Conservation (phyloP, 1,140 invertebrate genomes). For the Zaprionus ghesquierei region DNA sequence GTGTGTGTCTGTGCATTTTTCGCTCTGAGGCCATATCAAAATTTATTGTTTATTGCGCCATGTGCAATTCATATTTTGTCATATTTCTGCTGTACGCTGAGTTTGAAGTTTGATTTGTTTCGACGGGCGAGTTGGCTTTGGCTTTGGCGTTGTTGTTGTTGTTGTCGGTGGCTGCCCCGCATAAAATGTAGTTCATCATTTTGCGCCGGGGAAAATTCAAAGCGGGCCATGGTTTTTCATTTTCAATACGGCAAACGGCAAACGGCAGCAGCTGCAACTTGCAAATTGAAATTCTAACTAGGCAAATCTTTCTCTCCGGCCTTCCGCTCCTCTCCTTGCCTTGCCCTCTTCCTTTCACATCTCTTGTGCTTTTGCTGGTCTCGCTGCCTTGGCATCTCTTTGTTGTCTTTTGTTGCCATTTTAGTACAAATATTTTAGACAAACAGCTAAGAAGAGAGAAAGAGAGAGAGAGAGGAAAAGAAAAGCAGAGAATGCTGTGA, state of each 20-base stretch:
- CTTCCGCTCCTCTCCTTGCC: not conserved
- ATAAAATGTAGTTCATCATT: slow-evolving; percentile 65
- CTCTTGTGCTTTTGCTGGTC: not conserved
- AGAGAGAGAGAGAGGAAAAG: not conserved
- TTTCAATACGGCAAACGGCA: slow-evolving; percentile 42
- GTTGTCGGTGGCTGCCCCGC: too few relatives aligned
- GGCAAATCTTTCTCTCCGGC: not conserved
- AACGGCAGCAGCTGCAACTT: slow-evolving; percentile 8
- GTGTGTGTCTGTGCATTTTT: slow-evolving; percentile 6
- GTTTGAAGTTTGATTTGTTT: slow-evolving; percentile 66
- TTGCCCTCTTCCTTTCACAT: not conserved
- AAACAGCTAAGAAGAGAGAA: slow-evolving; percentile 36
- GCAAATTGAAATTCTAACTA: slow-evolving; percentile 35
- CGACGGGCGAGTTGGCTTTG: too few relatives aligned
- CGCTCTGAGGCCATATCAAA: slow-evolving; percentile 42
- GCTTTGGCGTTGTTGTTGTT: too few relatives aligned
- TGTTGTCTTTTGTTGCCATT: slow-evolving; percentile 60
- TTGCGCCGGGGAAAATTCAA: slow-evolving; percentile 20
- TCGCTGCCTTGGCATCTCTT: slow-evolving; percentile 30
- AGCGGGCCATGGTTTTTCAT: slow-evolving; percentile 49
- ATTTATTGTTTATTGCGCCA: slow-evolving; percentile 75
- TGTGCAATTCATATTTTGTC: slow-evolving; percentile 64
- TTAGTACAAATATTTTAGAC: slow-evolving; percentile 75
- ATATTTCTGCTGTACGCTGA: slow-evolving; percentile 50
- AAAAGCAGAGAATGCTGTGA: slow-evolving; percentile 5